Base-by-base conservation (phyloP, 2,113 vertebrate genomes). In the Apaloderma vittatum region DNA sequence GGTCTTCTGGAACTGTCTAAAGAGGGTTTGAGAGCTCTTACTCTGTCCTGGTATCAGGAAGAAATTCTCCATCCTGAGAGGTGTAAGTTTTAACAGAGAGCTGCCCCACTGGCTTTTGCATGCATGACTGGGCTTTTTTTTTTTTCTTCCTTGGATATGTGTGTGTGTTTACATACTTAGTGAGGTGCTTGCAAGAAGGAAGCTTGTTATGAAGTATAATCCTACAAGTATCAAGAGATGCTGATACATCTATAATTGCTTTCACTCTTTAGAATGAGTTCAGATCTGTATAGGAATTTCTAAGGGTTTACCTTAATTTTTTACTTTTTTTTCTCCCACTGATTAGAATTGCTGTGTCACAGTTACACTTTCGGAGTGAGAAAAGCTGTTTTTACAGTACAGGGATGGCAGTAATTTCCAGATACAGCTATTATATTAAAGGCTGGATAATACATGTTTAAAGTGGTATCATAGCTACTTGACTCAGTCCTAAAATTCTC, bases 41-140 rank as follows among this genome's bases (percentile, higher is more conserved):
- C 0, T 37, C 12, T 45, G 43, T 40, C 17, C 16, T 8, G 0
- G 13, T 7, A 6, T 11, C 15, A 22, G 4, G 19, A 77, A 13
- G 5, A 62, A 37, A 24, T 27, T 43, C 9, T 34, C 7, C 4
- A 37, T 27, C 9, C 12, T 66, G 21, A 23, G 18, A 30, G 61
- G 24, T 74, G 4, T 13, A 9, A 18, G 2, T 43, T 36, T 74
- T 19, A 61, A 17, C 1, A 30, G 13, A 4, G 27, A 23, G 27
- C 22, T 54, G 14, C 6, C 26, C 8, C 3, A 0, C 10, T 54
- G 72, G 6, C 18, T 62, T 83, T 57, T 55, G 12, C 2, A 6
- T 14, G 3, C 19, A 65, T 36, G 13, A 20, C 10, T 1, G 0
- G 7, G 11, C 40, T 15, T 13, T 32, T 46, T 21, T 30, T n/a